Percentiles rank a stretch among this genome's conserved stretches.
Conservation (phyloP, 2,113 vertebrate genomes). For the Diadophis punctatus region DNA sequence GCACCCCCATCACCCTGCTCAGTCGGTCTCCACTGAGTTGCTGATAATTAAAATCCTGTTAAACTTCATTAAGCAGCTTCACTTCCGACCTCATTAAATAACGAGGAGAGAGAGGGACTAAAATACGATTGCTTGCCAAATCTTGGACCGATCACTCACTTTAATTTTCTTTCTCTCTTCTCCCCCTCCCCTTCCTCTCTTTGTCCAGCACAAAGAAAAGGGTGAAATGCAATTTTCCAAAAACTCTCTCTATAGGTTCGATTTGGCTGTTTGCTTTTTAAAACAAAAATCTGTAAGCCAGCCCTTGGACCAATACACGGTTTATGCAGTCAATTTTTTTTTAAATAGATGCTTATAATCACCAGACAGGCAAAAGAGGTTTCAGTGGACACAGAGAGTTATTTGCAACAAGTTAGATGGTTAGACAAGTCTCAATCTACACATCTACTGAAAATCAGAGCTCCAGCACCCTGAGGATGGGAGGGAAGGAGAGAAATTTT, state of each 20-base stretch:
- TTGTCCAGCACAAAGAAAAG: background rate
- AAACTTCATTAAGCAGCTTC: conserved; percentile 32
- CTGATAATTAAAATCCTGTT: conserved; percentile 27
- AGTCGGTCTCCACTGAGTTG: background rate
- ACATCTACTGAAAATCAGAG: background rate
- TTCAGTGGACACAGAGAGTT: background rate
- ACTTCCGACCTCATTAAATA: conserved; percentile 34
- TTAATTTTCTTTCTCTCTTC: background rate
- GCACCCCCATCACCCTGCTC: background rate
- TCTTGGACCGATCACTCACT: background rate
- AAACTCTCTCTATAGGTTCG: background rate
- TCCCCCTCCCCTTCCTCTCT: background rate
- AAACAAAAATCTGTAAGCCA: background rate
- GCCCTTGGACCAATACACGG: background rate
- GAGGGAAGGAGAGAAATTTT: background rate
- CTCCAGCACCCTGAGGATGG: background rate
- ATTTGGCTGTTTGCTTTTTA: background rate
- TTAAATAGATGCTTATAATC: background rate
- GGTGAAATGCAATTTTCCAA: background rate
- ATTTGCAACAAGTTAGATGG: background rate
- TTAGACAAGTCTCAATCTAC: too few species aligned
- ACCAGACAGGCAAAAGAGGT: background rate
- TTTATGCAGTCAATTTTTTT: background rate
- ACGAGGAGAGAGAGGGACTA: background rate
- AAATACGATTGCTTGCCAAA: background rate